These are phyloP conservation scores for Porites cylindrica DNA, from an alignment of 92 coral and sea anemone genomes.

Conservation along the genomic window DNA sequence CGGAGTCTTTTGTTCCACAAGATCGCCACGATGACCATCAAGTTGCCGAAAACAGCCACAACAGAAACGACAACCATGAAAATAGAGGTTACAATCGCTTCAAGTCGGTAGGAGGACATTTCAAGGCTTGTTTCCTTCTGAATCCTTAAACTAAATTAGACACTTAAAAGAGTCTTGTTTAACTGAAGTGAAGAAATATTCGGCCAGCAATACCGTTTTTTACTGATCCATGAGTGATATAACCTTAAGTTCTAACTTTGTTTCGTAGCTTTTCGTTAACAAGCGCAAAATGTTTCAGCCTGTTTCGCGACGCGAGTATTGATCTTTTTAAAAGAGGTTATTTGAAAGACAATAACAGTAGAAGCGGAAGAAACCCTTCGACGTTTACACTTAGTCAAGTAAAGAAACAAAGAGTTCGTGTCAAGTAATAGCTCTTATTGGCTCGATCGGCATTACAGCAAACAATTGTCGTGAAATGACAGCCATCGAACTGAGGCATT, in stretches of 20 bases:
- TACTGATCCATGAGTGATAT: too few species aligned
- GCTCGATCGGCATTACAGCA: too few species aligned
- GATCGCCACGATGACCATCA: constrained; percentile 86
- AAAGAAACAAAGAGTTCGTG: too few species aligned
- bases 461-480: too few species aligned
- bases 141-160: too few species aligned
- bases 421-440: too few species aligned
- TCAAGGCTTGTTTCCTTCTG: neutral
- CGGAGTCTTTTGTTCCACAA: constrained; percentile 85
- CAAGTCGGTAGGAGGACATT: constrained; percentile 37
- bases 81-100: constrained; percentile 56
- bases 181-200: too few species aligned
- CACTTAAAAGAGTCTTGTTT: too few species aligned
- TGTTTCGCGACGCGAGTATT: neutral
- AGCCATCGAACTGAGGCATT: too few species aligned
- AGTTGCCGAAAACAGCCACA: constrained; percentile 77
- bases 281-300: neutral
- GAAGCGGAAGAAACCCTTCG: neutral
- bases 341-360: neutral
- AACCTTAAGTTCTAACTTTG: too few species aligned
- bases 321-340: neutral
- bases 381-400: neutral
- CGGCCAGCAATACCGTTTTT: too few species aligned
- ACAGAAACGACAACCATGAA: constrained; percentile 71
- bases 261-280: too few species aligned